Evolutionary conservation across 2,888 invertebrate species (phyloP), one percentile per base, ranked within the genome.

Genomic region (Hyppa rectilinea): DNA sequence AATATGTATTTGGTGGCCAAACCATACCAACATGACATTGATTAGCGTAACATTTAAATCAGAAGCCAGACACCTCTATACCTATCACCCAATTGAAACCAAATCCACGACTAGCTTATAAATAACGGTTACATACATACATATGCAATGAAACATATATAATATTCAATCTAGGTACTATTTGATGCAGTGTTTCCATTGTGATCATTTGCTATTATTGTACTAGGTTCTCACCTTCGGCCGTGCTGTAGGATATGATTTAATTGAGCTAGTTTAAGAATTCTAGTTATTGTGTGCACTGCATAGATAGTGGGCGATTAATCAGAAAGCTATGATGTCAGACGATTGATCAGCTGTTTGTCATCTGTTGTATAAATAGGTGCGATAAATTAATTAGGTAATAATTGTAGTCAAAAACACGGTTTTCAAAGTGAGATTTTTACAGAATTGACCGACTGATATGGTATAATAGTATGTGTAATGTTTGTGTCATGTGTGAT

Each of bases 161-260:
- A n/a, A n/a, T n/a, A 59, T 71, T 68, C 47, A 60, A 78, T 71
- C 55, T 62, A n/a, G n/a, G n/a, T n/a, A 55, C 59, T 47, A 68
- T 63, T 56, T 47, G 23, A 23, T 50, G 67, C 67, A 56, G 5
- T 78, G 81, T 77, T 79, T 78, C 81, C 63, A 70, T 61, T 75
- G 81, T 66, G 68, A 65, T 75, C 80, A 82, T 65, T 59, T 1
- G 56, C 77, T 85, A 84, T 87, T 78, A 78, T 71, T 82, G 71
- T 43, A 74, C 61, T 9, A 0, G n/a, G 47, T 63, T 40, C 74
- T 67, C 80, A 23, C 55, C 81, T 80, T 75, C 69, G 29, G 14
- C 43, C 23, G 45, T 50, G 43, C 31, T 10, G 1, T 60, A 34
- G 4, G 31, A 50, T 68, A 65, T 56, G 60, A 50, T 64, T 47